These are phyloP conservation scores for Battus philenor DNA, from an alignment of 1,140 invertebrate species.

Conservation along the genomic window DNA sequence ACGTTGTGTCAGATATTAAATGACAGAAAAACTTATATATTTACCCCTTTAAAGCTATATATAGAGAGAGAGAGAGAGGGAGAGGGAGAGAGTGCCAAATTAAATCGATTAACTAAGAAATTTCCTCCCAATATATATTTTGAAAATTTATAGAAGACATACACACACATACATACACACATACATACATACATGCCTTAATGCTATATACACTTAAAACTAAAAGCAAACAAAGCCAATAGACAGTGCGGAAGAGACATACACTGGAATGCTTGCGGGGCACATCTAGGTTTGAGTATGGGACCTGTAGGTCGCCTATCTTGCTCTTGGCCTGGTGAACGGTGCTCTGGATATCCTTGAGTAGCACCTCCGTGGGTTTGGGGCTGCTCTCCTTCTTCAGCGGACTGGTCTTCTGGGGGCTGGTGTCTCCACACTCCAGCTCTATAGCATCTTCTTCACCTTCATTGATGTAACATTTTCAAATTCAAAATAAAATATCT, in stretches of 20 bases:
- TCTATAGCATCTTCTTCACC: conserved; percentile 71
- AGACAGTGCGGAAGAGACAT: conserved; percentile 61
- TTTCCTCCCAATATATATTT: too few relatives aligned
- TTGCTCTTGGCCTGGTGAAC: conserved; percentile 77
- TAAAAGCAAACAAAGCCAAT: conserved; percentile 35
- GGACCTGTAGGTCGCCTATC: conserved; percentile 79
- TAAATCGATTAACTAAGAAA: too few relatives aligned
- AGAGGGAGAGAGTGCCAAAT: too few relatives aligned
- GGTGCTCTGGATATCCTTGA: conserved; percentile 75
- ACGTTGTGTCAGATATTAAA: too few relatives aligned
- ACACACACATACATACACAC: neutral
- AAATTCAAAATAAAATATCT: neutral
- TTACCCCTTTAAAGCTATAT: too few relatives aligned
- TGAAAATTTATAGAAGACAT: too few relatives aligned
- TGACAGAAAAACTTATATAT: too few relatives aligned
- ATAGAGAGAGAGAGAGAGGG: too few relatives aligned
- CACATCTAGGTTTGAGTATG: conserved; percentile 45
- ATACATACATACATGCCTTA: neutral
- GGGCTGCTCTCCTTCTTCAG: conserved; percentile 47
- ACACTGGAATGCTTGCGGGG: conserved; percentile 52
- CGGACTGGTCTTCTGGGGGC: conserved; percentile 36
- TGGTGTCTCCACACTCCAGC: conserved; percentile 29
- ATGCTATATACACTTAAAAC: neutral
- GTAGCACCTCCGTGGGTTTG: conserved; percentile 47
- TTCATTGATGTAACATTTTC: conserved; percentile 20